Percentiles rank a stretch among this genome's conserved stretches.
phyloP scores from a whole-genome alignment of 2,888 invertebrate genomes.

The Priapulus caudatus region DNA sequence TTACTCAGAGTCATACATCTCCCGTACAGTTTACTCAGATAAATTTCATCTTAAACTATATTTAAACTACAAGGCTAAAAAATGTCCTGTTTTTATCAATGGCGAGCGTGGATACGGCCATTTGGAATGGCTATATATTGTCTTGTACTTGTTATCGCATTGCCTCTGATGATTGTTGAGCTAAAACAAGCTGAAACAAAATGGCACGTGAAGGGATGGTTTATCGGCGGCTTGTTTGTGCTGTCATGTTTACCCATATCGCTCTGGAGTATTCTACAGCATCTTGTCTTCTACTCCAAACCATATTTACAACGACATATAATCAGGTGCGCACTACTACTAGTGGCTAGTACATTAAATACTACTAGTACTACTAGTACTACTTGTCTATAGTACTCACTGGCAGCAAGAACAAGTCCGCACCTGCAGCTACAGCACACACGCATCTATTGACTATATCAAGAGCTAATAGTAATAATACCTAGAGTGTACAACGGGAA shows the following conservation, averaged over 20 bases:
- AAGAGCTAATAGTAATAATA: slow-evolving; percentile 14
- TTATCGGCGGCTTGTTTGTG: slow-evolving; percentile 83
- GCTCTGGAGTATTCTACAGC: slow-evolving; percentile 86
- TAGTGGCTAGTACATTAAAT: no score
- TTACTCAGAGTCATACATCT: no score
- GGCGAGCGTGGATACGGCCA: slow-evolving; percentile 84
- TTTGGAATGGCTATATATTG: slow-evolving; percentile 65
- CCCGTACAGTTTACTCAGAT: no score
- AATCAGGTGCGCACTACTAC: slow-evolving; percentile 53
- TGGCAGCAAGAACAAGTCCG: no score
- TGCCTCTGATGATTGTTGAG: slow-evolving; percentile 68
- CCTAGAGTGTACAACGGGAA: no score
- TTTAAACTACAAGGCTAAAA: no score
- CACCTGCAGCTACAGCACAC: no score
- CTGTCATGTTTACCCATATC: slow-evolving; percentile 73
- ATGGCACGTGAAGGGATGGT: slow-evolving; percentile 59
- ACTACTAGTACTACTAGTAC: no score
- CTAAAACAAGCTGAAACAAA: slow-evolving; percentile 65
- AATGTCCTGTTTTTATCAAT: slow-evolving; percentile 35
- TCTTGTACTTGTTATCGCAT: slow-evolving; percentile 64
- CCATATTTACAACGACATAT: slow-evolving; percentile 85
- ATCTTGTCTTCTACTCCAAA: slow-evolving; percentile 81
- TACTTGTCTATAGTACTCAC: no score
- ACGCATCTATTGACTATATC: no score
- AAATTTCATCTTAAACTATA: no score